Evolutionary conservation across 2,888 invertebrate genomes (phyloP).

Genomic region (Polydrusus cervinus): DNA sequence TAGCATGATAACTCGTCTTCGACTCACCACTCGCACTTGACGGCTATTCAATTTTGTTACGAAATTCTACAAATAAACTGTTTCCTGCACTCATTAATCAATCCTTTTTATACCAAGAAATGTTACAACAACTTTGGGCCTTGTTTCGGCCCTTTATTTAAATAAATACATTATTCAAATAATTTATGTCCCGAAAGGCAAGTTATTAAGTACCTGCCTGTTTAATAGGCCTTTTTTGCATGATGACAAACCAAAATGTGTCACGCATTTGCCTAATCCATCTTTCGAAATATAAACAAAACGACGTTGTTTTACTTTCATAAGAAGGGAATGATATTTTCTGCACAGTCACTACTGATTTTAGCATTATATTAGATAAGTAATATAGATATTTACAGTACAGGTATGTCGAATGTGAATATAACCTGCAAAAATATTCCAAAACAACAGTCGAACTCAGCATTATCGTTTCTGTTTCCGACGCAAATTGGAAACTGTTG

Average conservation of each 20-base stretch:
- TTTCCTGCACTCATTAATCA: slow-evolving; percentile 7
- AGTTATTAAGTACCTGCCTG: slow-evolving; percentile 42
- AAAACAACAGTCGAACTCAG: too few relatives aligned
- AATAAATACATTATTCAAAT: slow-evolving; percentile 42
- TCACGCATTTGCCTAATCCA: slow-evolving; percentile 50
- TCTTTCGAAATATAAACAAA: slow-evolving; percentile 44
- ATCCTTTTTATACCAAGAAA: slow-evolving; percentile 16
- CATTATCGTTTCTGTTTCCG: too few relatives aligned
- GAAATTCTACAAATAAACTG: background rate
- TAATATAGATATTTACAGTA: too few relatives aligned
- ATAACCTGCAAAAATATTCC: too few relatives aligned
- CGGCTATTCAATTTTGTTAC: too few relatives aligned
- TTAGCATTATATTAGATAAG: too few relatives aligned
- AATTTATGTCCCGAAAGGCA: slow-evolving; percentile 30
- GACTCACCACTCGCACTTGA: too few relatives aligned
- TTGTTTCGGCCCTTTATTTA: slow-evolving; percentile 13
- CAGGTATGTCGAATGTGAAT: too few relatives aligned
- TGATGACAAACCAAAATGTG: slow-evolving; percentile 42
- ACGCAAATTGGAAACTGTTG: too few relatives aligned
- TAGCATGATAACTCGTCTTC: too few relatives aligned
- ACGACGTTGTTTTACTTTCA: slow-evolving; percentile 25
- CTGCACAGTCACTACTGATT: slow-evolving; percentile 1
- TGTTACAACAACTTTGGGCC: background rate
- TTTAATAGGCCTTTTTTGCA: slow-evolving; percentile 36
- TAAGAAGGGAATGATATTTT: slow-evolving; percentile 9